These are phyloP conservation scores for Apis florea DNA, from an alignment of 1,140 invertebrate species.

Conservation along the genomic window DNA sequence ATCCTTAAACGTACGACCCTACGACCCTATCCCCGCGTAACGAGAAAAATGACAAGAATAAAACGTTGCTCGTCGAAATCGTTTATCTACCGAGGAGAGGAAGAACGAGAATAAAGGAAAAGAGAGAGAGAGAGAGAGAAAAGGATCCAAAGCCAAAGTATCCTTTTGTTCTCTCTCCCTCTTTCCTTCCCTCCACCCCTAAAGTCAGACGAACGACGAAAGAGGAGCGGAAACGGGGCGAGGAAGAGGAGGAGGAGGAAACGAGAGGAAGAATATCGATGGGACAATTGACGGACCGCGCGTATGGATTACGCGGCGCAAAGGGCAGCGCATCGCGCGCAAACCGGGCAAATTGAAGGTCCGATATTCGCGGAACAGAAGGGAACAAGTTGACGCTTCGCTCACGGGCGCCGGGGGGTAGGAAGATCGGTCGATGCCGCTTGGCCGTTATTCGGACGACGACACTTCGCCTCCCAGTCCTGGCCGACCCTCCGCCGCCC, in stretches of 20 bases:
- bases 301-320: constrained; percentile 27
- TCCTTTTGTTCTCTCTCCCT: background rate
- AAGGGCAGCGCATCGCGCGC: constrained; percentile 67
- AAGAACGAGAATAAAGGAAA: too few relatives aligned
- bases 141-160: background rate
- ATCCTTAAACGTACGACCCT: too few relatives aligned
- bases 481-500: constrained; percentile 59
- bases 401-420: constrained; percentile 69
- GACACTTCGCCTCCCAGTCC: constrained; percentile 79
- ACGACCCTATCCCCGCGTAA: too few relatives aligned
- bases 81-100: too few relatives aligned
- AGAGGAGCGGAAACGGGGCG: background rate
- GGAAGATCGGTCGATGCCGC: constrained; percentile 81
- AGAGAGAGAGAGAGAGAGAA: background rate
- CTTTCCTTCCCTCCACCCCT: background rate
- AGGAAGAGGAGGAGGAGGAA: background rate
- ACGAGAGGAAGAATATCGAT: background rate
- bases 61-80: too few relatives aligned
- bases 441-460: constrained; percentile 81
- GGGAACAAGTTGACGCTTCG: constrained; percentile 80
- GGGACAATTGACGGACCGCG: constrained; percentile 7
- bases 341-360: constrained; percentile 79
- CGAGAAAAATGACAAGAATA: too few relatives aligned
- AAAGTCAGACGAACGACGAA: background rate
- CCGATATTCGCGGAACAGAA: constrained; percentile 79